Conservation (phyloP, 2,113 vertebrate genomes). For the Anarhynchus alexandrinus region DNA sequence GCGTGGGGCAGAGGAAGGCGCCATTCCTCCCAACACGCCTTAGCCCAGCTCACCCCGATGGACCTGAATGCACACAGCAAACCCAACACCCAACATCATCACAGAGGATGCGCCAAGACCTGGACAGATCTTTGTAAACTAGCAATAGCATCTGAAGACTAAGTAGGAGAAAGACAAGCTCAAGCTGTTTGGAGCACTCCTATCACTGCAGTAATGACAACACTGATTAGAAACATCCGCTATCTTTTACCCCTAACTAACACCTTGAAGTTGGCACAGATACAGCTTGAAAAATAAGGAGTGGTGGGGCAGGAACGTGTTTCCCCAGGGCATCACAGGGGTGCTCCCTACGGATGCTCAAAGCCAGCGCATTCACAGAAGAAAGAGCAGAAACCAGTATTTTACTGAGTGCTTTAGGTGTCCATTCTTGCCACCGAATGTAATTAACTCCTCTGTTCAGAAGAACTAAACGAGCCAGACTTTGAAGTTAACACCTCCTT, state of each 20-base stretch:
- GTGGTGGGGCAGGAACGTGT: background rate
- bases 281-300: background rate
- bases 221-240: background rate
- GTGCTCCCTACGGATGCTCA: background rate
- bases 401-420: background rate
- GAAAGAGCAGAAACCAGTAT: background rate
- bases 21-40: accelerated
- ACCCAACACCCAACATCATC: background rate
- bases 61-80: background rate
- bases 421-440: background rate
- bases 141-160: background rate
- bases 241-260: background rate
- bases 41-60: background rate
- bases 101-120: background rate
- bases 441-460: slow-evolving; percentile 6
- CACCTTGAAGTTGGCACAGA: background rate
- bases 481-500: slow-evolving; percentile 58
- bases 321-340: background rate
- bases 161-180: background rate
- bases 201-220: background rate
- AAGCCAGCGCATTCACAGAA: background rate
- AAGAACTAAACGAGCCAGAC: background rate
- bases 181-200: background rate
- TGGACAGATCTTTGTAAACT: background rate
- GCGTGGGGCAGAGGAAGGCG: background rate